Percentiles rank a stretch among this genome's conserved stretches.
Conservation (phyloP, 2,797 vertebrate genomes). For the Mus caroli region DNA sequence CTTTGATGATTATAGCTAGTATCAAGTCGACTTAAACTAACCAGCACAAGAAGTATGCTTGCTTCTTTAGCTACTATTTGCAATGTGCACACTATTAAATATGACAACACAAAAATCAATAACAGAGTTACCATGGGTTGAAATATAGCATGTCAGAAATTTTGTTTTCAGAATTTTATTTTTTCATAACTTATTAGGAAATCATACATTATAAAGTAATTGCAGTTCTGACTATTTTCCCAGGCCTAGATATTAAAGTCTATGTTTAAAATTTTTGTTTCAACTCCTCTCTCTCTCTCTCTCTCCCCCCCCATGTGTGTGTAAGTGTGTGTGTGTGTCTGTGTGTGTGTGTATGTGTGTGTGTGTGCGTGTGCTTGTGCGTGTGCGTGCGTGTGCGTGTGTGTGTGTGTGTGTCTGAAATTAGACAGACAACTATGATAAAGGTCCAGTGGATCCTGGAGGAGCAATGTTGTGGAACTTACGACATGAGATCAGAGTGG, state of each 20-base stretch:
- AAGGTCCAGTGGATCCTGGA: background rate
- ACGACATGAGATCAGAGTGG: background rate
- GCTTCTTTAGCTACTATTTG: constrained; percentile 6
- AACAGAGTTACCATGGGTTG: background rate
- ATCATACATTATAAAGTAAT: background rate
- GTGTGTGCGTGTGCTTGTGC: too few relatives aligned
- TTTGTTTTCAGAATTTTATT: background rate
- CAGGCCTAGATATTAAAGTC: background rate
- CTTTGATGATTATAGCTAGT: background rate
- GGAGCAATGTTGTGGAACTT: background rate
- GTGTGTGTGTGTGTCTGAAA: background rate
- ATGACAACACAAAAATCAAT: background rate
- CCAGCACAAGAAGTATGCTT: background rate
- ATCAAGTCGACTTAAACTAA: background rate
- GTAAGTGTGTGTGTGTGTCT: too few relatives aligned
- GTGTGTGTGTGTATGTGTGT: background rate
- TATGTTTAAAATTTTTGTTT: background rate
- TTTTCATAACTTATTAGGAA: background rate
- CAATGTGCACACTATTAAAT: background rate
- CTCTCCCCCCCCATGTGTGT: background rate
- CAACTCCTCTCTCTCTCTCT: background rate
- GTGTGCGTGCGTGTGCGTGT: background rate
- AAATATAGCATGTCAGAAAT: background rate
- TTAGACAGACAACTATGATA: background rate
- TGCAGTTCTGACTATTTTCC: background rate